Evolutionary conservation across 2,113 vertebrate genomes (phyloP).

Genomic region (Castor canadensis): DNA sequence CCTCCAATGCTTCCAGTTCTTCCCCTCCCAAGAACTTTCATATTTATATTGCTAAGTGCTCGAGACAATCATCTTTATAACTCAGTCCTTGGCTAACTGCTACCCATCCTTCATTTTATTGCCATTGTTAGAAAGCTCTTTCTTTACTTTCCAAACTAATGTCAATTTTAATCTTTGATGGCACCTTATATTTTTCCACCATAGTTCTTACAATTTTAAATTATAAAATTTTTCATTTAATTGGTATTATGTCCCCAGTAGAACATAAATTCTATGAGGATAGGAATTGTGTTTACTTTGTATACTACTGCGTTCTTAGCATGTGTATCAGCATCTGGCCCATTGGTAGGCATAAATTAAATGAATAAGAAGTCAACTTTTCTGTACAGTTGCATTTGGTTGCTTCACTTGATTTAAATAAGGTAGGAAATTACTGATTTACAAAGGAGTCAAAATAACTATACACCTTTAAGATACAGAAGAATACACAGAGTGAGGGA

Average conservation of each 20-base stretch:
- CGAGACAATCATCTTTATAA: background rate
- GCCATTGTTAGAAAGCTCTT: background rate
- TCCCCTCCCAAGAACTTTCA: background rate
- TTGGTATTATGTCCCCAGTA: background rate
- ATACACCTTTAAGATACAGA: background rate
- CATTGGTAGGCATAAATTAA: background rate
- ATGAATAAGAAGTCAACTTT: background rate
- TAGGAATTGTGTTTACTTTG: background rate
- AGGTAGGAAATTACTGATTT: background rate
- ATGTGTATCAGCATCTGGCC: background rate
- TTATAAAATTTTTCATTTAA: background rate
- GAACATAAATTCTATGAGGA: background rate
- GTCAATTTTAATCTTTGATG: background rate
- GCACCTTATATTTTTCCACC: background rate
- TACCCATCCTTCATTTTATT: background rate
- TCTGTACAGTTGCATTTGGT: background rate
- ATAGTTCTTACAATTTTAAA: background rate
- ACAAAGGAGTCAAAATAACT: background rate
- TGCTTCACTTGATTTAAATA: conserved; percentile 20
- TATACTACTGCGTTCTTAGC: background rate
- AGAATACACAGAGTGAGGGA: background rate
- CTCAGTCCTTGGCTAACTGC: background rate
- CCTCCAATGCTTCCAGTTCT: background rate
- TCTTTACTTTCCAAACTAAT: conserved; percentile 22
- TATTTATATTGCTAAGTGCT: background rate